Evolutionary conservation across 2,113 vertebrate species (phyloP).

Genomic region (Rhombomys opimus): DNA sequence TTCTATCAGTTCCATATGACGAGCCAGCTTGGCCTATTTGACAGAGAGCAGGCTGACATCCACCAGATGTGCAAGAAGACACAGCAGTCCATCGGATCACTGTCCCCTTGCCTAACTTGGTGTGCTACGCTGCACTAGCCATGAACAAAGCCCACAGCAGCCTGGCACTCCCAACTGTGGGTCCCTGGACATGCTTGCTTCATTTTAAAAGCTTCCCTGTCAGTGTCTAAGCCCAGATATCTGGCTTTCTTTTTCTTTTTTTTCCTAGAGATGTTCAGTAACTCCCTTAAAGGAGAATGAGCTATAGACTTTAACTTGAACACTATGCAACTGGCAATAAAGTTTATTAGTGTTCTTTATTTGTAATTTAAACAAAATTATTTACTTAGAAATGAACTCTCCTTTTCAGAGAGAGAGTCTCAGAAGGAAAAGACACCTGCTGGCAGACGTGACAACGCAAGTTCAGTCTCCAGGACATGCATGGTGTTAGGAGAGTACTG

Average conservation of each 20-base stretch:
- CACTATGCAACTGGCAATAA: neutral
- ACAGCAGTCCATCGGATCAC: neutral
- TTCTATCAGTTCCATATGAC: constrained; percentile 68
- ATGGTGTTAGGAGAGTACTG: no score
- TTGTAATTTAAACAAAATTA: neutral
- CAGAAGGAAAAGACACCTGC: neutral
- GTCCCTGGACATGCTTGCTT: neutral
- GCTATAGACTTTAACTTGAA: neutral
- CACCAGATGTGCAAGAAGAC: constrained; percentile 36
- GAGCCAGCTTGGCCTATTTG: constrained; percentile 25
- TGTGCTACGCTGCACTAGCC: neutral
- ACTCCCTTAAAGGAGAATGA: neutral
- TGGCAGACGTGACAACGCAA: neutral
- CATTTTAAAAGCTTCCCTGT: neutral
- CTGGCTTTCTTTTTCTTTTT: neutral
- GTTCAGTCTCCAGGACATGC: neutral
- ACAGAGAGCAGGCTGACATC: constrained; percentile 11
- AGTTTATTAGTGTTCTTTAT: neutral
- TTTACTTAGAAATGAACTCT: constrained; percentile 48
- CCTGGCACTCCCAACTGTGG: neutral
- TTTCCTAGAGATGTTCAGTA: neutral
- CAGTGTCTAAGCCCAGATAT: neutral
- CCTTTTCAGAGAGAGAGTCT: neutral
- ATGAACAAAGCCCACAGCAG: neutral
- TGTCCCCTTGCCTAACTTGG: neutral